phyloP scores from a whole-genome alignment of 2,888 invertebrate genomes.

The Carcina quercana region DNA sequence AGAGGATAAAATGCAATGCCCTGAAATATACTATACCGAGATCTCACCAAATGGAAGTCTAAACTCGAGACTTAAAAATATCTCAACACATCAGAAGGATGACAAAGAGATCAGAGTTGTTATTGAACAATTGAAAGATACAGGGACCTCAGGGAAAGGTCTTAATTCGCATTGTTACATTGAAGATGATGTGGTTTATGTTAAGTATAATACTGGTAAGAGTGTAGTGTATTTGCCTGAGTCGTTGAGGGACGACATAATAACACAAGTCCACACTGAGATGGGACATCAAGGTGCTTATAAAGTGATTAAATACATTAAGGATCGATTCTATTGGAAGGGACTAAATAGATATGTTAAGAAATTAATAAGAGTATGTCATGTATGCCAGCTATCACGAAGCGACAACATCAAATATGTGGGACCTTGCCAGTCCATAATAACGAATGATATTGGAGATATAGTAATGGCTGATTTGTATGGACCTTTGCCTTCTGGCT shows the following conservation, averaged over 20 bases:
- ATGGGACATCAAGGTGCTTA: slow-evolving; percentile 21
- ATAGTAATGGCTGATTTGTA: slow-evolving; percentile 20
- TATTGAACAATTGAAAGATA: too few species aligned
- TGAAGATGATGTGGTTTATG: background rate
- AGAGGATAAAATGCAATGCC: slow-evolving; percentile 9
- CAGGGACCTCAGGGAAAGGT: too few species aligned
- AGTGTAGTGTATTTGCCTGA: slow-evolving; percentile 10
- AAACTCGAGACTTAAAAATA: too few species aligned
- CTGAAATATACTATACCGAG: slow-evolving; percentile 11
- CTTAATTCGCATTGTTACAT: too few species aligned
- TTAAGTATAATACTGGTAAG: background rate
- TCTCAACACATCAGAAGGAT: too few species aligned
- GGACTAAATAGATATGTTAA: slow-evolving; percentile 11
- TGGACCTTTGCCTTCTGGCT: slow-evolving; percentile 14
- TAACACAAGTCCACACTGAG: slow-evolving; percentile 15
- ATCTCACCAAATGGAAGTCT: too few species aligned
- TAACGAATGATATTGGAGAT: slow-evolving; percentile 13
- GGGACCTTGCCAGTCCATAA: slow-evolving; percentile 12
- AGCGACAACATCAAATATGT: slow-evolving; percentile 10
- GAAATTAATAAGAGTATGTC: slow-evolving; percentile 11
- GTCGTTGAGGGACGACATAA: slow-evolving; percentile 4
- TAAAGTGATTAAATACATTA: slow-evolving; percentile 16
- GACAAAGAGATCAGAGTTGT: too few species aligned
- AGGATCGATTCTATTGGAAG: slow-evolving; percentile 18
- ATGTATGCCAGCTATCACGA: slow-evolving; percentile 17